These are phyloP conservation scores for Oreochromis niloticus DNA, from an alignment of 2,113 vertebrate genomes.

Conservation along the genomic window DNA sequence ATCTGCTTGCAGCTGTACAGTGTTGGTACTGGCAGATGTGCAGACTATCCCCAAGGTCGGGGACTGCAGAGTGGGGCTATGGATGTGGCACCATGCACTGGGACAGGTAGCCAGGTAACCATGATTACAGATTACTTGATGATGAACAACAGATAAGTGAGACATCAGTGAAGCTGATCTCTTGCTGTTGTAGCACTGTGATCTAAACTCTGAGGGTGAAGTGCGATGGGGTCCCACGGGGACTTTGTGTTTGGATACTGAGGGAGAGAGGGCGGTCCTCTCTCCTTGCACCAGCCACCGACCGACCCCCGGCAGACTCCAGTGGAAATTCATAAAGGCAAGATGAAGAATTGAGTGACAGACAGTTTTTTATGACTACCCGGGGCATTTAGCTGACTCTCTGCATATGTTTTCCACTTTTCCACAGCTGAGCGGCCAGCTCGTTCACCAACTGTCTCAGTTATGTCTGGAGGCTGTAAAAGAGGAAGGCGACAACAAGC, in stretches of 20 bases:
- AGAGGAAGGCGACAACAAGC: constrained; percentile 18
- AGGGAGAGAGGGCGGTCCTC: constrained; percentile 68
- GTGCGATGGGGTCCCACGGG: constrained; percentile 67
- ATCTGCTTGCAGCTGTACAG: constrained; percentile 80
- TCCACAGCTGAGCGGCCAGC: constrained; percentile 73
- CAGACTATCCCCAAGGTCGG: constrained; percentile 65
- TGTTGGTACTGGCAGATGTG: constrained; percentile 78
- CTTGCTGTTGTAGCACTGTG: constrained; percentile 71
- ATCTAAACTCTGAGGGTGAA: constrained; percentile 74
- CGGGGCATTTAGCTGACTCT: background rate
- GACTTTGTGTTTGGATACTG: constrained; percentile 74
- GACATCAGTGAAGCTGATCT: background rate
- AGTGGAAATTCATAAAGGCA: constrained; percentile 82
- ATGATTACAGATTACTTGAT: background rate
- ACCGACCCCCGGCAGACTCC: constrained; percentile 50
- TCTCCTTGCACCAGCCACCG: constrained; percentile 68
- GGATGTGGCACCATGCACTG: constrained; percentile 74
- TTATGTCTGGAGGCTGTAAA: constrained; percentile 79
- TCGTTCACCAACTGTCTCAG: constrained; percentile 79
- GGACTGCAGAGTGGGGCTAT: constrained; percentile 53
- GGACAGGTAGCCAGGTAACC: constrained; percentile 78
- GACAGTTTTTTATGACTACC: too few species aligned
- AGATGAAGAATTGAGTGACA: background rate
- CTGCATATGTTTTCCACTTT: background rate
- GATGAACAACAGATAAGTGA: background rate